Percentiles rank a stretch among this genome's conserved stretches.
phyloP scores from a whole-genome alignment of 2,113 vertebrate species.

The Excalfactoria chinensis region DNA sequence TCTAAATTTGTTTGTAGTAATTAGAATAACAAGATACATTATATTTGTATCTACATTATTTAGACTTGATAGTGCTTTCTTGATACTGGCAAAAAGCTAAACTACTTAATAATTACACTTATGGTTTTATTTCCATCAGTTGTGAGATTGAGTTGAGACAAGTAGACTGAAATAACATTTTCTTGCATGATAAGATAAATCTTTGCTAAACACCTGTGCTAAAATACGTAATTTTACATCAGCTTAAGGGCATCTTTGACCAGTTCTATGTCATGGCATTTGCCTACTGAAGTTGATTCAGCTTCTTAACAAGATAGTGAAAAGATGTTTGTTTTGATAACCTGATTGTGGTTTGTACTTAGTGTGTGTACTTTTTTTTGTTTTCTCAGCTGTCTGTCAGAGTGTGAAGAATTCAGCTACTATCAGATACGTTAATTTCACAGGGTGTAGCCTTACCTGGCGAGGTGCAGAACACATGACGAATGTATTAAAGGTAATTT shows the following conservation, averaged over 20 bases:
- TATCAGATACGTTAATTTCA: conserved; percentile 90
- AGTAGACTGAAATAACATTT: neutral
- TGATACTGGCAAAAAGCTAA: neutral
- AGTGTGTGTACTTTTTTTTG: neutral
- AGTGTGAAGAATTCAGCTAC: conserved; percentile 89
- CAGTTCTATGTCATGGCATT: neutral
- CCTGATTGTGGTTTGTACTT: neutral
- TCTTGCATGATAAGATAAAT: neutral
- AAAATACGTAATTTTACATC: neutral
- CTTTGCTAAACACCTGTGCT: neutral
- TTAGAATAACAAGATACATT: neutral
- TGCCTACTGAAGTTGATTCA: neutral
- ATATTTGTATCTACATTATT: neutral
- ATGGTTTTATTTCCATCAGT: neutral
- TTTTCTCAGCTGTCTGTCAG: conserved; percentile 87
- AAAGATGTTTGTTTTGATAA: neutral
- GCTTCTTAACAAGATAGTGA: neutral
- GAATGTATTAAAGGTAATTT: conserved; percentile 91
- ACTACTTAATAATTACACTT: neutral
- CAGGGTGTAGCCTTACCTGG: conserved; percentile 93
- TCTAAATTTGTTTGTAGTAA: neutral
- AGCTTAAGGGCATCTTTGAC: neutral
- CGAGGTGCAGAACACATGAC: conserved; percentile 90
- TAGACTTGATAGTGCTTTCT: neutral
- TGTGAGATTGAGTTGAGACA: neutral